Conservation (phyloP, 2,797 vertebrate species). For the Characodon lateralis region DNA sequence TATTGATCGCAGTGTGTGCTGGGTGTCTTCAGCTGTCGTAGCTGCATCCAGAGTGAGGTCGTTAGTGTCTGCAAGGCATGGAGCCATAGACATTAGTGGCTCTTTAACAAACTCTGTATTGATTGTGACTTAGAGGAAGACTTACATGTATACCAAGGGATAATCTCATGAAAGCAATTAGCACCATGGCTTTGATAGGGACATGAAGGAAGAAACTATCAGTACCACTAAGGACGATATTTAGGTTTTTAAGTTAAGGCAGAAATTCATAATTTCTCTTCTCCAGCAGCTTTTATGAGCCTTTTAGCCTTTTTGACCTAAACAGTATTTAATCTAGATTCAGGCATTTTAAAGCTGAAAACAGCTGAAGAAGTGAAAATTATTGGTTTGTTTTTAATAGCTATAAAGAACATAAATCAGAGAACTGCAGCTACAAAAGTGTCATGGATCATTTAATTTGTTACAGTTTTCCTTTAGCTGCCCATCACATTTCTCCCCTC, state of each 20-base stretch:
- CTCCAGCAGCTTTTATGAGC: conserved; percentile 49
- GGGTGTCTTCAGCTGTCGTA: conserved; percentile 73
- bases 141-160: conserved; percentile 62
- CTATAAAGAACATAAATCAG: conserved; percentile 63
- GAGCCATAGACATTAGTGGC: conserved; percentile 72
- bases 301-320: conserved; percentile 58
- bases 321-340: conserved; percentile 38
- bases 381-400: conserved; percentile 62
- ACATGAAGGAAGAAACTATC: conserved; percentile 37
- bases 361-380: conserved; percentile 55
- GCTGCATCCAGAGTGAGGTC: conserved; percentile 65
- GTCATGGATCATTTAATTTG: conserved; percentile 62
- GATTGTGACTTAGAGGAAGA: conserved; percentile 70
- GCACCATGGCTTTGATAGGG: conserved; percentile 51
- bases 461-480: conserved; percentile 47
- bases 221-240: conserved; percentile 20
- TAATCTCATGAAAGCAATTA: conserved; percentile 74
- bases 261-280: conserved; percentile 48
- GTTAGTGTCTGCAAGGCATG: conserved; percentile 73
- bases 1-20: conserved; percentile 71
- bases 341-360: conserved; percentile 50
- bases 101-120: conserved; percentile 82
- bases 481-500: conserved; percentile 34
- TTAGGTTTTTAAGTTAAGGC: conserved; percentile 21
- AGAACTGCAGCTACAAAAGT: conserved; percentile 32